These are phyloP conservation scores for Sphaeramia orbicularis DNA, from an alignment of 2,797 vertebrate species.

Conservation along the genomic window DNA sequence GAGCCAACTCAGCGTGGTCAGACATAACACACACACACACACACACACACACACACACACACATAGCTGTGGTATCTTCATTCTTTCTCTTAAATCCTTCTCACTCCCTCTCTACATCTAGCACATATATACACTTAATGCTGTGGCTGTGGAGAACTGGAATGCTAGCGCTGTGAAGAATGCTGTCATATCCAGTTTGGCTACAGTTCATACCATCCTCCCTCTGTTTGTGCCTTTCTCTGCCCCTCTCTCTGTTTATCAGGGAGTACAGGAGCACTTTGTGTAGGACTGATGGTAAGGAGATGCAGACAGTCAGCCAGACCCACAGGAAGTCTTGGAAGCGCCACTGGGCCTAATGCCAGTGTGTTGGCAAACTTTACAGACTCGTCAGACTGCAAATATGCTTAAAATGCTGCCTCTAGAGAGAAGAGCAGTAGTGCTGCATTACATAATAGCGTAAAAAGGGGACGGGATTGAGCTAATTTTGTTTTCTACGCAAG, in stretches of 20 bases:
- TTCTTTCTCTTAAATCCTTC: conserved; percentile 8
- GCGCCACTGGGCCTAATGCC: conserved; percentile 60
- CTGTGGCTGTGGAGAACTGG: conserved; percentile 39
- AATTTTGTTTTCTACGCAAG: conserved; percentile 62
- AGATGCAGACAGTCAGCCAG: conserved; percentile 56
- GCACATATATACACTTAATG: conserved; percentile 8
- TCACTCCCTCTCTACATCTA: conserved; percentile 19
- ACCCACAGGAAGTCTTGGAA: conserved; percentile 69
- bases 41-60: not conserved
- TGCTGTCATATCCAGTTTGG: conserved; percentile 74
- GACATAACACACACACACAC: conserved; percentile 63
- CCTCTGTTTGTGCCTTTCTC: conserved; percentile 44
- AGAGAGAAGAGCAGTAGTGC: conserved; percentile 51
- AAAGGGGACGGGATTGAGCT: conserved; percentile 30
- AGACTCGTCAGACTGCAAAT: conserved; percentile 70
- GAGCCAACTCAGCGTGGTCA: conserved; percentile 95
- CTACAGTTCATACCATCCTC: conserved; percentile 63
- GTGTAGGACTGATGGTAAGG: conserved; percentile 42
- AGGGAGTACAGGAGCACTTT: conserved; percentile 46
- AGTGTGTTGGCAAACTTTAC: conserved; percentile 59
- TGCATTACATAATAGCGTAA: conserved; percentile 70
- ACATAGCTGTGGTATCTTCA: conserved; percentile 1
- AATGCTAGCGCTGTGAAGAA: conserved; percentile 76
- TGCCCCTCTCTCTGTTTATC: conserved; percentile 45
- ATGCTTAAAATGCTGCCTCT: conserved; percentile 70